Evolutionary conservation across 2,113 vertebrate species (phyloP), one percentile per base, ranked within the genome.

Genomic region (Meriones unguiculatus): DNA sequence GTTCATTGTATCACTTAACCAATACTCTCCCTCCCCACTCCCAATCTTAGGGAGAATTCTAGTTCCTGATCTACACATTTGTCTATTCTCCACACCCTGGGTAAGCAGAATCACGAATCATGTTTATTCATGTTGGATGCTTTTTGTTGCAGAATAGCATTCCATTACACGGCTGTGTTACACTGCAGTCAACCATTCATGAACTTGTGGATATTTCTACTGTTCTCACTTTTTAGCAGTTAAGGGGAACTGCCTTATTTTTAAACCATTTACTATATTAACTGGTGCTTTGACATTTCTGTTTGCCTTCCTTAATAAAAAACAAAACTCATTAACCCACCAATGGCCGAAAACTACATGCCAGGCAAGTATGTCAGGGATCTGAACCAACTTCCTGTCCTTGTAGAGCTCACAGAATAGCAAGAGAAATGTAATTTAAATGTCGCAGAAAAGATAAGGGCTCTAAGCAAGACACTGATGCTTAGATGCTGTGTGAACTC

Each of bases 221-320:
- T 91, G 5, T 91, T 91, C 72, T 65, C 30, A 28, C 8, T 38
- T 87, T 96, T 92, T 82, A 89, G 30, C 22, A 18, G 28, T 69
- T 54, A 96, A 76, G 52, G 2, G 90, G 62, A 72, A 67, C 17
- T 73, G 50, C 52, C 54, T 87, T 95, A 75, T 87, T 95, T 70
- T 88, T 64, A 92, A 64, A 75, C 87, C 13, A 82, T 77, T 89
- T 93, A 84, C 46, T 94, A 4, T 59, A 54, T 1, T 67, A 75
- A 57, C 84, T 84, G 54, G 14, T 59, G 87, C 93, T 94, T 70
- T 73, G n/a, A 25, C 78, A 92, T 85, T 7, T 85, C 41, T 75
- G 70, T 78, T 82, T 97, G 38, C 25, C 17, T 94, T 73, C 41
- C 15, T 69, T 46, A 41, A 62, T 87, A 14, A 69, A 52, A 91